Percentiles rank a stretch among this genome's conserved stretches.
These are phyloP conservation scores for Ditylenchus dipsaci DNA, from an alignment of 1,140 invertebrate genomes.

Conservation along the genomic window DNA sequence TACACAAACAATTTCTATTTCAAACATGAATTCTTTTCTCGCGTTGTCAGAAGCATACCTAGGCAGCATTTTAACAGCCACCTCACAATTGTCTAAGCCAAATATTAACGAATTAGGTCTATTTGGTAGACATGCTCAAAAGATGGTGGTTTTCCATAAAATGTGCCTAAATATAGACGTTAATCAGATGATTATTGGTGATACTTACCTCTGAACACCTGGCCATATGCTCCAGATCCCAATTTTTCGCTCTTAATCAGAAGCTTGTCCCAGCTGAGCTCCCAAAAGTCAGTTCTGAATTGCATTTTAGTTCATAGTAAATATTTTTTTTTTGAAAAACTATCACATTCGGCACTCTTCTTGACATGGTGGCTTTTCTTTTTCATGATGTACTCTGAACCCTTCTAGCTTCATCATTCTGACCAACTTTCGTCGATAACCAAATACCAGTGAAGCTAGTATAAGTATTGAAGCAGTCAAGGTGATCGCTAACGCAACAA, in stretches of 20 bases:
- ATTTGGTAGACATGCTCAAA: constrained; percentile 6
- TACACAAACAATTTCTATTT: background rate
- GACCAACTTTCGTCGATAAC: background rate
- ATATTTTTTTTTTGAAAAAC: no score
- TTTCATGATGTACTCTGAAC: constrained; percentile 5
- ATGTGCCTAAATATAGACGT: background rate
- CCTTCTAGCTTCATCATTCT: constrained; percentile 12
- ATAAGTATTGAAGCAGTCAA: background rate
- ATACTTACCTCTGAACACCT: background rate
- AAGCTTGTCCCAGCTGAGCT: constrained; percentile 13
- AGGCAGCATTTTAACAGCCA: constrained; percentile 22
- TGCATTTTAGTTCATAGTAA: no score
- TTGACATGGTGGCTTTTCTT: background rate
- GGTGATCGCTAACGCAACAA: background rate
- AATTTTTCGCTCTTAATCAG: constrained; percentile 13
- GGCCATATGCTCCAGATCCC: constrained; percentile 7
- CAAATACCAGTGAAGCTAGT: background rate
- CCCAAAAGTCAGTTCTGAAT: constrained; percentile 10
- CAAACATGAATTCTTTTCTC: constrained; percentile 3
- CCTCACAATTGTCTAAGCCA: constrained; percentile 5
- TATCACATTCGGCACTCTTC: background rate
- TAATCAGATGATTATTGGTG: background rate
- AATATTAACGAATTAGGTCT: background rate
- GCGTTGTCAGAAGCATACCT: constrained; percentile 15
- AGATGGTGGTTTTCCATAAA: constrained; percentile 12